Percentiles rank a stretch among this genome's conserved stretches.
phyloP scores from a whole-genome alignment of 2,888 invertebrate species.

The Brachyptera putata region DNA sequence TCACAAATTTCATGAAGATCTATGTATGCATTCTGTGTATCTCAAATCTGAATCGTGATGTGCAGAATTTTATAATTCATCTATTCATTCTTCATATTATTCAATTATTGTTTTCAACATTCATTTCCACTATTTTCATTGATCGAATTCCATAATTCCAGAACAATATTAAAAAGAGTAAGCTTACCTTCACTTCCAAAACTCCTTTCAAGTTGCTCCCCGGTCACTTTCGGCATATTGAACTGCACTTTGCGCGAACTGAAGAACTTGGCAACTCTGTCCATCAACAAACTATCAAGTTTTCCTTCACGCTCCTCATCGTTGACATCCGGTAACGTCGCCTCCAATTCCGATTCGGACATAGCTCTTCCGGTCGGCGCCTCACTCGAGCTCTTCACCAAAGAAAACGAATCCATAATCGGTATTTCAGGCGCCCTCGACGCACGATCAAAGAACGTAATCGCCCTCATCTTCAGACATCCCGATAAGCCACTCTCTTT shows the following conservation, averaged over 20 bases:
- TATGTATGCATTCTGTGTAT: no score
- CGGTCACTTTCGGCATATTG: conserved; percentile 66
- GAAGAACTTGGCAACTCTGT: conserved; percentile 65
- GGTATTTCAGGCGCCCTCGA: conserved; percentile 46
- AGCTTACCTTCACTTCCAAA: conserved; percentile 63
- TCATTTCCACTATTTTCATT: no score
- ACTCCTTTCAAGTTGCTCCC: conserved; percentile 62
- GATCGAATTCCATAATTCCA: no score
- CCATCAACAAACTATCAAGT: conserved; percentile 64
- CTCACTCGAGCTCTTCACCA: conserved; percentile 65
- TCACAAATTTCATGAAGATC: no score
- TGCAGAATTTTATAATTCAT: no score
- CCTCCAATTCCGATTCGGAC: conserved; percentile 66
- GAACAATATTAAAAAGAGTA: not conserved
- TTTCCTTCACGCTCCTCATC: conserved; percentile 62
- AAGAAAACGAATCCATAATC: conserved; percentile 59
- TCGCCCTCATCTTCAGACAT: conserved; percentile 77
- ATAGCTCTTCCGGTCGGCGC: conserved; percentile 49
- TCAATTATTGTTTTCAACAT: no score
- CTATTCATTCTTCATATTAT: no score
- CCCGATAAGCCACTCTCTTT: conserved; percentile 63
- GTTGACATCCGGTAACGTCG: conserved; percentile 55
- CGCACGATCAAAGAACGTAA: conserved; percentile 71
- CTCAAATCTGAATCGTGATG: no score
- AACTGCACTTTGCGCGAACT: conserved; percentile 73